Evolutionary conservation across 2,797 vertebrate species (phyloP).

Genomic region (Coracias cyanogaster): DNA sequence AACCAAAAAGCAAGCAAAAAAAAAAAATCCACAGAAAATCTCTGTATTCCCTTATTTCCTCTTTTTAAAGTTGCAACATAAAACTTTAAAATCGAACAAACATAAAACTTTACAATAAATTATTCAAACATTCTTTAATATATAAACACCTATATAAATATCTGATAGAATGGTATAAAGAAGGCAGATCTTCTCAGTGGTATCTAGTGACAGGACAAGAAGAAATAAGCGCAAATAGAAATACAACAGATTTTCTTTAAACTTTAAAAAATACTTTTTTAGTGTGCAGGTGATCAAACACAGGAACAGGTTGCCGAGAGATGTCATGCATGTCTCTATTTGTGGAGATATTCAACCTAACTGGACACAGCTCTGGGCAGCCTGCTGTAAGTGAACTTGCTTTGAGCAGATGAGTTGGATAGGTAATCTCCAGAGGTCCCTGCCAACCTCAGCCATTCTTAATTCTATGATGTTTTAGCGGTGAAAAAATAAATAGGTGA

Average conservation of each 20-base stretch:
- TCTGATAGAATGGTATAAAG: neutral
- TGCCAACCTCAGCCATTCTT: neutral
- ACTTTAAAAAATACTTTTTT: neutral
- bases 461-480: neutral
- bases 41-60: neutral
- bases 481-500: neutral
- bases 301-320: accelerated
- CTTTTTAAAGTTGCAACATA: neutral
- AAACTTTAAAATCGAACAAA: neutral
- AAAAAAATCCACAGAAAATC: too few relatives aligned
- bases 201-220: neutral
- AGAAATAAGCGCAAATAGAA: neutral
- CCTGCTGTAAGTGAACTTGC: neutral
- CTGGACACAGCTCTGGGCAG: neutral
- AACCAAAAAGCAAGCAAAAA: neutral
- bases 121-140: neutral
- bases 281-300: neutral
- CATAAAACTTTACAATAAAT: neutral
- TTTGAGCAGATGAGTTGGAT: neutral
- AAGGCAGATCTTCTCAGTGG: neutral
- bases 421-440: neutral
- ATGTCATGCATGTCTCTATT: neutral
- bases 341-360: neutral
- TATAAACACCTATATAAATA: neutral
- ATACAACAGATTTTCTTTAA: neutral